Evolutionary conservation across 2,888 invertebrate species (phyloP), one percentile per base, ranked within the genome.

Genomic region (Dyspetes luteomarginatus): DNA sequence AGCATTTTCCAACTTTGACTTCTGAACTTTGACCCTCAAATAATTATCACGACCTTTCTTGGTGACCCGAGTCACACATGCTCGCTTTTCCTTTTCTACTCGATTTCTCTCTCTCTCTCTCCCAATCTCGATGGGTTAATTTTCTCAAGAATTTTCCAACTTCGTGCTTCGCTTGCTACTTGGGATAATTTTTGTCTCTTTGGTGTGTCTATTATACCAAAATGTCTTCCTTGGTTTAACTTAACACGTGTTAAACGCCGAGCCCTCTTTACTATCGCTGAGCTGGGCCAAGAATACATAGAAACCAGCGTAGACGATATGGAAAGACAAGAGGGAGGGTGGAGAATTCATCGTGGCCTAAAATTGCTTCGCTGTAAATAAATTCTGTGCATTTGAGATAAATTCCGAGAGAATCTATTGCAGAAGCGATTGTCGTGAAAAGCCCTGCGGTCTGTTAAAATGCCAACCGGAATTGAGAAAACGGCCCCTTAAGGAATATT

Each of bases 321-420:
- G 41, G n/a, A 26, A 24, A 55, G 50, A 28, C 24, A 30, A 58
- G 45, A 64, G 36, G 28, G 72, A 60, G 74, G 67, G 76, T 65
- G 81, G n/a, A 78, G 79, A 72, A 78, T 73, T 80, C 56, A 52
- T 71, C 67, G 58, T 60, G 72, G 75, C 60, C 76, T 76, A 67
- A 83, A 83, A 83, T 83, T 81, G 79, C 80, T 78, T 55, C 56
- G 77, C 74, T 62, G 74, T 83, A 83, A 84, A 84, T 84, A 82
- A 74, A 84, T 80, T 73, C 60, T 50, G 45, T 62, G 50, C 48
- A 30, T 30, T 58, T 58, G 52, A 67, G 64, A 69, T 67, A 56
- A 50, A 79, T 43, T 45, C 45, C 9, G 50, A n/a, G n/a, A 74
- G n/a, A 64, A 81, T 74, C 50, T 77, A 81, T 77, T 58, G 62